Evolutionary conservation across 2,797 vertebrate species (phyloP).

Genomic region (Poeciliopsis paucimaculata): DNA sequence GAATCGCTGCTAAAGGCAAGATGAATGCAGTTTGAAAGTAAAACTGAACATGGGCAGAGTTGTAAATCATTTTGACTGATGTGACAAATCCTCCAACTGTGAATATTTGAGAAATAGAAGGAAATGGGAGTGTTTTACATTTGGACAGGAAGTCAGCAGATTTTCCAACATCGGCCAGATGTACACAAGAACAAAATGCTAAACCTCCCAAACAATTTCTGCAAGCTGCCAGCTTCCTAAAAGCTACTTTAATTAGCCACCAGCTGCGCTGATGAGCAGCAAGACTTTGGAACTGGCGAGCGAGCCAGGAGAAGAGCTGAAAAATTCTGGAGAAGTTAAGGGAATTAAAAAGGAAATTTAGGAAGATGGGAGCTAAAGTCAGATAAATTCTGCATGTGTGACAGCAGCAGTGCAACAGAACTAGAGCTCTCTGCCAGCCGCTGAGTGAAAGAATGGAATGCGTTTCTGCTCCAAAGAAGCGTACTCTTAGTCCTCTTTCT

Average conservation of each 20-base stretch:
- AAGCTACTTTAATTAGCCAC: conserved; percentile 16
- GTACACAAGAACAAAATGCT: conserved; percentile 2
- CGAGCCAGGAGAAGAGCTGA: not conserved
- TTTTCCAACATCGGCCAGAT: conserved; percentile 20
- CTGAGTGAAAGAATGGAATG: conserved; percentile 73
- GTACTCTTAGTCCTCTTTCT: conserved; percentile 31
- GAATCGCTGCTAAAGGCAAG: conserved; percentile 23
- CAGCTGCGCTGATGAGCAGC: conserved; percentile 27
- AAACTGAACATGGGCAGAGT: not conserved
- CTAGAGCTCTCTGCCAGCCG: conserved; percentile 55
- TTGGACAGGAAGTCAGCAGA: conserved; percentile 55
- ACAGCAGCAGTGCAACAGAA: conserved; percentile 48
- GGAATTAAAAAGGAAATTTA: conserved; percentile 14
- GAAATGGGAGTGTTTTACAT: conserved; percentile 57
- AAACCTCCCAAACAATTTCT: not conserved
- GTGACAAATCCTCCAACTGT: conserved; percentile 34
- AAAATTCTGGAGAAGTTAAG: conserved; percentile 9
- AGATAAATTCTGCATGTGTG: conserved; percentile 74
- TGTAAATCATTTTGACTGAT: not conserved
- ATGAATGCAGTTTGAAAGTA: conserved; percentile 10
- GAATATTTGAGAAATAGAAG: conserved; percentile 53
- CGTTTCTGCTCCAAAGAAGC: conserved; percentile 55
- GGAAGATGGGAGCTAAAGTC: conserved; percentile 51
- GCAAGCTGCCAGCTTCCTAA: conserved; percentile 20
- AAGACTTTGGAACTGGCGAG: conserved; percentile 13